A percentile compares a stretch with the other conserved stretches of the same genome.
Conservation (phyloP, 2,797 vertebrate genomes). For the Diplodus puntazzo region DNA sequence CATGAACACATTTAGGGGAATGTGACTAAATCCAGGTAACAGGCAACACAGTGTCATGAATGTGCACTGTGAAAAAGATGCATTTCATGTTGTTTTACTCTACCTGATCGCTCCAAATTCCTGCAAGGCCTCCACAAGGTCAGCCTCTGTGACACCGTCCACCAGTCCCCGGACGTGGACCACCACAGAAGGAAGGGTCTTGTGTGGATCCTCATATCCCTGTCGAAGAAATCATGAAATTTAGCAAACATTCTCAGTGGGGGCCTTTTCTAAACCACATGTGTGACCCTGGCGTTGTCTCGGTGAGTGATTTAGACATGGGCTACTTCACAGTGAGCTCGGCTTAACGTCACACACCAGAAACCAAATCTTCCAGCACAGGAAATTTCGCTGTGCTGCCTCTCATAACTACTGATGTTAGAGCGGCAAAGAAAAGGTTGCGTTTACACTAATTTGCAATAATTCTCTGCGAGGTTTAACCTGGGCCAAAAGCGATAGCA, state of each 20-base stretch:
- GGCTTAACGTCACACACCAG: too few relatives aligned
- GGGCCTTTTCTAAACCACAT: too few relatives aligned
- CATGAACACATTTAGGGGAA: background rate
- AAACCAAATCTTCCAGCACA: too few relatives aligned
- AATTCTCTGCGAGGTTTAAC: too few relatives aligned
- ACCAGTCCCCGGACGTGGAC: conserved; percentile 95
- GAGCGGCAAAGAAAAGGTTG: too few relatives aligned
- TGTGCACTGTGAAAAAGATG: background rate
- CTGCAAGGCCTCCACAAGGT: conserved; percentile 94
- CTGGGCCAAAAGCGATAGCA: too few relatives aligned
- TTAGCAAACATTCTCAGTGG: background rate
- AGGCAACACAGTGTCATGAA: background rate
- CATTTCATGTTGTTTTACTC: background rate
- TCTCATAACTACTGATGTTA: too few relatives aligned
- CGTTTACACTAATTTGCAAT: too few relatives aligned
- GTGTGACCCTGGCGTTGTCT: too few relatives aligned
- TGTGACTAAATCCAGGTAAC: background rate
- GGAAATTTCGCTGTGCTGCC: too few relatives aligned
- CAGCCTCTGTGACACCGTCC: conserved; percentile 94
- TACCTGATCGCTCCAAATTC: conserved; percentile 97
- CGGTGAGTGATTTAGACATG: too few relatives aligned
- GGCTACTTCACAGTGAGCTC: too few relatives aligned
- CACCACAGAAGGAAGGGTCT: conserved; percentile 95
- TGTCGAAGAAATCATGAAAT: conserved; percentile 56
- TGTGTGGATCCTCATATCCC: conserved; percentile 95